Base-by-base conservation (phyloP, 1,140 invertebrate species). In the Calliphora vicina region DNA sequence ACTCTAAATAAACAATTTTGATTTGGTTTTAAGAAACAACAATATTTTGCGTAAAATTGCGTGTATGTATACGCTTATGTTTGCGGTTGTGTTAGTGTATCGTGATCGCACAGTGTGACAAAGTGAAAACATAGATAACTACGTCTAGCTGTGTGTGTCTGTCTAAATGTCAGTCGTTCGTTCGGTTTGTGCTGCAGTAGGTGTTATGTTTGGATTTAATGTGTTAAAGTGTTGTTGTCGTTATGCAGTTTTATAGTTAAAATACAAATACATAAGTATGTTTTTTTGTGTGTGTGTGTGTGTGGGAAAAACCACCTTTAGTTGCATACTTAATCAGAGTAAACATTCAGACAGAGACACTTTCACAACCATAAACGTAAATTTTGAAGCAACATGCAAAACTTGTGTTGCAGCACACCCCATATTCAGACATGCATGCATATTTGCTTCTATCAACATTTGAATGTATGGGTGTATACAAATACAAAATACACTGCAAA, bases 311-410 rank as follows among this genome's bases (percentile, higher is more conserved):
- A 25, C 61, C 61, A 67, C 61, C 61, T 67, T 25, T 50, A 6
- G 45, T 50, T 67, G 61, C 61, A 67, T 67, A 67, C 61, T 67
- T 67, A 67, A 67, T 67, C 61, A 67, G 23, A 20, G 61, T 67
- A 67, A 67, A 67, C n/a, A 67, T 12, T 10, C 61, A 67, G 4
- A 67, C 61, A 25, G 4, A 67, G 1, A 67, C 5, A 67, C 12
- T 20, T 67, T 9, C 61, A 67, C 20, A 50, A 35, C 35, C 35
- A 35, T 35, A 35, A 35, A 35, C 35, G 35, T 35, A 35, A 35
- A 35, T n/a, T 17, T 50, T 50, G 4, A 50, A 17, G 45, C 12
- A 6, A 50, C 8, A 10, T 50, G 45, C 45, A 12, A 17, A 50
- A 50, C 42, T 43, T n/a, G n/a, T n/a, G n/a, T n/a, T n/a, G n/a